A percentile compares a stretch with the other conserved stretches of the same genome.
Evolutionary conservation across 2,113 vertebrate genomes (phyloP).

Genomic region (Neodontobutis hainanensis): DNA sequence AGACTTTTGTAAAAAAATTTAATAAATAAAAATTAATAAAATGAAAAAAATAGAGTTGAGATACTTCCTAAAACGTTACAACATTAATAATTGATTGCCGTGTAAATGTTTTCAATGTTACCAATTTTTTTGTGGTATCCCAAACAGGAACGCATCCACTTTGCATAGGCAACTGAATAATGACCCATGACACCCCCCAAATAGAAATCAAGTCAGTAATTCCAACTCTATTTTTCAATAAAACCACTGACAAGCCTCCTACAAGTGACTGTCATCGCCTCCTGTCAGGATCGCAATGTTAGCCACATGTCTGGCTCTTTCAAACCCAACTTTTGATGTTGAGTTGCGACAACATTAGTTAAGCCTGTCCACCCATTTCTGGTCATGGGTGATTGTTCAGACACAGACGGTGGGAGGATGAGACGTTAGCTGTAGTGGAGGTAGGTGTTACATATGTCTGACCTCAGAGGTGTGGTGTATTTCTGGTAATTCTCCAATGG

Average conservation of each 20-base stretch:
- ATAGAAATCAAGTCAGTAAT: slow-evolving; percentile 34
- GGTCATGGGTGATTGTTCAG: slow-evolving; percentile 32
- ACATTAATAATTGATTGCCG: neutral
- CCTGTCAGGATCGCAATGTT: slow-evolving; percentile 20
- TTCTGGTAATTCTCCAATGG: slow-evolving; percentile 50
- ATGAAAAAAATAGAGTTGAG: neutral
- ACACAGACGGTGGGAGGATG: slow-evolving; percentile 17
- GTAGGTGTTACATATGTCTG: slow-evolving; percentile 40
- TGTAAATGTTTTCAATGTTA: neutral
- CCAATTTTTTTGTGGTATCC: slow-evolving; percentile 8
- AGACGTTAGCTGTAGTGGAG: slow-evolving; percentile 3
- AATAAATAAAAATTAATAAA: neutral
- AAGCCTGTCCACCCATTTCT: slow-evolving; percentile 38
- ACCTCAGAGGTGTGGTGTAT: slow-evolving; percentile 58
- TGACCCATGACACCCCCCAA: slow-evolving; percentile 34
- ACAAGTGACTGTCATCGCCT: slow-evolving; percentile 31
- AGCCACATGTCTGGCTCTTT: slow-evolving; percentile 24
- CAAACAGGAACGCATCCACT: slow-evolving; percentile 3
- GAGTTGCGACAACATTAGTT: slow-evolving; percentile 46
- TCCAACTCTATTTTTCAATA: slow-evolving; percentile 40
- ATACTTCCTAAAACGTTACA: slow-evolving; percentile 5
- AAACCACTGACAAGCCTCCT: slow-evolving; percentile 15
- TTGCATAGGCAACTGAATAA: slow-evolving; percentile 18
- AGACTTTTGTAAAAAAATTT: too few species aligned
- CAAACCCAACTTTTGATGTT: neutral